These are phyloP conservation scores for Apeltes quadracus DNA, from an alignment of 2,113 vertebrate species.

Conservation along the genomic window DNA sequence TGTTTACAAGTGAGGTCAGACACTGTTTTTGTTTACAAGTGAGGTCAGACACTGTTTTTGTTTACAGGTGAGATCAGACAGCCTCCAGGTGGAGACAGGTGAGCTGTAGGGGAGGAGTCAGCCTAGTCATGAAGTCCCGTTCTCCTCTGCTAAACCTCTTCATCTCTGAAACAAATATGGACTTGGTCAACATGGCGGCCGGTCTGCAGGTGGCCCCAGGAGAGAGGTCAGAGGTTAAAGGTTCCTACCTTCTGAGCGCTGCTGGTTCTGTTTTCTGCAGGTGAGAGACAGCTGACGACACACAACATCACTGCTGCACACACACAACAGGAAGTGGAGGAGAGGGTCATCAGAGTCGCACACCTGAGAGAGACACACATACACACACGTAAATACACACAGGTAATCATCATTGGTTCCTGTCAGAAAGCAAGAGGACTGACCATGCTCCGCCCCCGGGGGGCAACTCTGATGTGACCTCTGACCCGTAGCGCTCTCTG, in stretches of 20 bases:
- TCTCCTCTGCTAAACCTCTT: conserved; percentile 68
- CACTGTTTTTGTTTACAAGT: neutral
- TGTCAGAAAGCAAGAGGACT: conserved; percentile 40
- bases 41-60: neutral
- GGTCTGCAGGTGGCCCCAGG: neutral
- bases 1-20: neutral
- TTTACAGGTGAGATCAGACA: neutral
- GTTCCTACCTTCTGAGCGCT: conserved; percentile 47
- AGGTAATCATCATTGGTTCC: neutral
- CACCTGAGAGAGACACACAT: conserved; percentile 52
- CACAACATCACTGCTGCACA: conserved; percentile 61
- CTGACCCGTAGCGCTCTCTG: conserved; percentile 79
- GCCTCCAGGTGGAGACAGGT: conserved; percentile 47
- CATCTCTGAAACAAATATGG: conserved; percentile 56
- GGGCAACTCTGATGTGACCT: conserved; percentile 78
- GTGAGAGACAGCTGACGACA: conserved; percentile 69
- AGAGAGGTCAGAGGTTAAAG: neutral
- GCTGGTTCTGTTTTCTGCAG: conserved; percentile 60
- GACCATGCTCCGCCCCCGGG: conserved; percentile 72
- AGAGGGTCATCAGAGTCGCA: conserved; percentile 65
- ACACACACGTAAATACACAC: conserved; percentile 1
- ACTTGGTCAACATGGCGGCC: neutral
- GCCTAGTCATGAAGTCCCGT: conserved; percentile 70
- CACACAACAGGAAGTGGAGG: conserved; percentile 68
- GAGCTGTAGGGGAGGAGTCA: conserved; percentile 66